phyloP scores from a whole-genome alignment of 2,113 vertebrate genomes.

The Rhynchomys soricoides region DNA sequence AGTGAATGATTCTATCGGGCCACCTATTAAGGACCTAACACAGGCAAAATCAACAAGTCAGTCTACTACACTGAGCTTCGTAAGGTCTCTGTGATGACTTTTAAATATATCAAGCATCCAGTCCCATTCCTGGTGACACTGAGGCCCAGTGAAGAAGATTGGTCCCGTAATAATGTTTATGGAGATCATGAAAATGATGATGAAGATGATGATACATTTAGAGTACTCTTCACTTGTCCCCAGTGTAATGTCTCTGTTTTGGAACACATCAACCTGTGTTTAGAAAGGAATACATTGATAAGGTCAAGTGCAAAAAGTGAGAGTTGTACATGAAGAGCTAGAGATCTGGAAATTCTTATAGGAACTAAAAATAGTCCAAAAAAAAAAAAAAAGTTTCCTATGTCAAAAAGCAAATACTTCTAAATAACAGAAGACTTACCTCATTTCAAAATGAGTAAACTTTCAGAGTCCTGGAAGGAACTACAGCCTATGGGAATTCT shows the following conservation, averaged over 20 bases:
- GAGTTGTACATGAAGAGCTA: background rate
- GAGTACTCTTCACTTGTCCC: background rate
- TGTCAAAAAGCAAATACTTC: background rate
- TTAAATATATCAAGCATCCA: background rate
- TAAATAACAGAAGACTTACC: background rate
- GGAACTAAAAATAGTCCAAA: constrained; percentile 28
- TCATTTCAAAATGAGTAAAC: background rate
- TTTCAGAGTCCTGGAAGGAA: background rate
- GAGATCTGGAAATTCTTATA: constrained; percentile 4
- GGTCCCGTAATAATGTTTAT: background rate
- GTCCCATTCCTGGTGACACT: background rate
- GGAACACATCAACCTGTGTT: background rate
- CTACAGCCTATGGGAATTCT: background rate
- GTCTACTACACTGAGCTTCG: background rate
- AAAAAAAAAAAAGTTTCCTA: background rate
- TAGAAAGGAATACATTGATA: constrained; percentile 37
- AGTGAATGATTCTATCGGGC: background rate
- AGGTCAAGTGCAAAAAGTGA: background rate
- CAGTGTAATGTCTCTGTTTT: background rate
- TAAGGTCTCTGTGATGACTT: background rate
- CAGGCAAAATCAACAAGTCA: background rate
- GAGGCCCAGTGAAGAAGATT: background rate
- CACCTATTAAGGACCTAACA: background rate
- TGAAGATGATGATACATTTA: background rate
- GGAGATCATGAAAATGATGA: background rate